A percentile compares a stretch with the other conserved stretches of the same genome.
Evolutionary conservation across 37 sponge, comb jelly and placozoan genomes (phyloP).

Genomic region (Spongilla lacustris): DNA sequence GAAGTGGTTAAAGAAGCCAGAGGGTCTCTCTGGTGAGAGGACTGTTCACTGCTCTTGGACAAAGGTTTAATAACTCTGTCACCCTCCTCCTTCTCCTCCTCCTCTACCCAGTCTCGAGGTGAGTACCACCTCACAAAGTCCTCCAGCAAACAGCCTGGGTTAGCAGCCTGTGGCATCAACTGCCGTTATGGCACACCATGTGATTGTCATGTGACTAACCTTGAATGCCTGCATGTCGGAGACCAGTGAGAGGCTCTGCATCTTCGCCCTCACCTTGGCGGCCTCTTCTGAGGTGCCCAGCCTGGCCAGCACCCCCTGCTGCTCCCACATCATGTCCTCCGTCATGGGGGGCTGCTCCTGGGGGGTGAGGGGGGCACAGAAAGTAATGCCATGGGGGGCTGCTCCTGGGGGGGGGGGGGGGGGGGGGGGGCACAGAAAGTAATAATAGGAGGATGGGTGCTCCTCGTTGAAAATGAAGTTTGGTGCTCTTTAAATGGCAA

Average conservation of each 20-base stretch:
- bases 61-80: not conserved
- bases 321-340: constrained; percentile 94
- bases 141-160: constrained; percentile 92
- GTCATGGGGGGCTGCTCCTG: constrained; percentile 92
- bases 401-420: not conserved
- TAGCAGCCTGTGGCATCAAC: constrained; percentile 84
- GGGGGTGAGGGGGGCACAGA: not conserved
- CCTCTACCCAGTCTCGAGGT: constrained; percentile 94
- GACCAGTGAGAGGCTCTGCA: constrained; percentile 93
- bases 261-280: constrained; percentile 79
- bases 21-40: not conserved
- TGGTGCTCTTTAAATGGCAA: no score
- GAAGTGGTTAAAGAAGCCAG: not conserved
- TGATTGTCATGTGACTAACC: constrained; percentile 27
- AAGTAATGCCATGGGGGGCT: not conserved
- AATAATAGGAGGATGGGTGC: no score
- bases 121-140: constrained; percentile 99
- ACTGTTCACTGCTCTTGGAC: not conserved
- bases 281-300: constrained; percentile 95
- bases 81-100: constrained; percentile 5
- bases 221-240: constrained; percentile 99
- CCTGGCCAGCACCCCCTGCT: constrained; percentile 69
- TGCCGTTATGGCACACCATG: not conserved
- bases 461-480: no score
- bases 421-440: not conserved